These are phyloP conservation scores for Drosophila siamana DNA, from an alignment of 2,888 invertebrate genomes.

Conservation along the genomic window DNA sequence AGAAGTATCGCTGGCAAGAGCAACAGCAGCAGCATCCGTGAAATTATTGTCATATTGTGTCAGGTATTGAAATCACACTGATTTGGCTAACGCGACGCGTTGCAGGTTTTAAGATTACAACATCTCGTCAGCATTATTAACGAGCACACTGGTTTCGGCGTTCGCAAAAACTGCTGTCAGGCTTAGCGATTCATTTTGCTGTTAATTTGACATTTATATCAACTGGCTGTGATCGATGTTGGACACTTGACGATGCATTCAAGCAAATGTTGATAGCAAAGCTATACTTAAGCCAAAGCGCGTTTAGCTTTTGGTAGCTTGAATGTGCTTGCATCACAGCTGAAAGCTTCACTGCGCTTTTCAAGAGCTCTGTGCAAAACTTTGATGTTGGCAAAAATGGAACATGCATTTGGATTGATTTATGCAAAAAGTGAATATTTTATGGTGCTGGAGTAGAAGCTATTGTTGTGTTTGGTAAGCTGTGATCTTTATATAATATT, in stretches of 20 bases:
- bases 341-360: background rate
- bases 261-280: too few relatives aligned
- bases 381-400: too few relatives aligned
- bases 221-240: background rate
- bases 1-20: constrained; percentile 8
- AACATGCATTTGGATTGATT: too few relatives aligned
- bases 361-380: too few relatives aligned
- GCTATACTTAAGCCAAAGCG: too few relatives aligned
- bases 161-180: background rate
- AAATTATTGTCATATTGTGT: constrained; percentile 54
- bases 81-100: constrained; percentile 38
- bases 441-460: too few relatives aligned
- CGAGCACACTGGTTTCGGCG: constrained; percentile 42
- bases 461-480: background rate
- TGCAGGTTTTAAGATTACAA: constrained; percentile 66
- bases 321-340: background rate
- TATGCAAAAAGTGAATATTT: too few relatives aligned
- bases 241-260: too few relatives aligned
- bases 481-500: background rate
- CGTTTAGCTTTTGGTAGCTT: too few relatives aligned
- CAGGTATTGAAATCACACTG: constrained; percentile 51
- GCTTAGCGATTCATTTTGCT: background rate
- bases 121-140: constrained; percentile 15
- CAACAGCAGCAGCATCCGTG: constrained; percentile 13
- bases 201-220: background rate